Percentiles rank a stretch among this genome's conserved stretches.
Conservation (phyloP, 1,140 invertebrate species). For the Dysdera silvatica region DNA sequence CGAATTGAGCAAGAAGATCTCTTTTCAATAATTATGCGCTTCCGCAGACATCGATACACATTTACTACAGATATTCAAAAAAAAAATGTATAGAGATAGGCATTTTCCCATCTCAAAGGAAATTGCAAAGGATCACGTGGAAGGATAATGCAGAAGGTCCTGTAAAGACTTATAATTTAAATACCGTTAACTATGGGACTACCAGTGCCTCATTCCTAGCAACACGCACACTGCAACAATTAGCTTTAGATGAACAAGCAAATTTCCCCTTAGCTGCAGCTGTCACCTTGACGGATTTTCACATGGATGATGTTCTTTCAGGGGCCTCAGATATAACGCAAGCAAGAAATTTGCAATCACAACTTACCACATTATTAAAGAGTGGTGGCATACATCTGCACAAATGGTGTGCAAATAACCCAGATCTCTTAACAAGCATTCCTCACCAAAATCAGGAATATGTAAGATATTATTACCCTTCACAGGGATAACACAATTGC, state of each 20-base stretch:
- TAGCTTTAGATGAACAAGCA: conserved; percentile 33
- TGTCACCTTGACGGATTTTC: conserved; percentile 29
- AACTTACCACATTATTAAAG: too few species aligned
- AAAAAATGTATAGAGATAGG: neutral
- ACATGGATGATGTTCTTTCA: conserved; percentile 37
- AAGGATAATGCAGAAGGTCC: neutral
- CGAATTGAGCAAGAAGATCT: neutral
- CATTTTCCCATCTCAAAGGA: neutral
- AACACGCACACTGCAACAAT: conserved; percentile 34
- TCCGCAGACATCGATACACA: neutral
- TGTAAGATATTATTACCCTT: too few species aligned
- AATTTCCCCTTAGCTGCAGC: conserved; percentile 30
- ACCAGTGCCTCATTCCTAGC: conserved; percentile 38
- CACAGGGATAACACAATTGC: too few species aligned
- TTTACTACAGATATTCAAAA: conserved; percentile 5
- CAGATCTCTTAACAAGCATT: too few species aligned
- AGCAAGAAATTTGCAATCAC: too few species aligned
- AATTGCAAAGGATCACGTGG: conserved; percentile 12
- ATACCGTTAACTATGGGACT: conserved; percentile 37
- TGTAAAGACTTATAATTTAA: neutral
- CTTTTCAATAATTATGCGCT: neutral
- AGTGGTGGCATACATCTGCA: too few species aligned
- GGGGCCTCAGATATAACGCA: neutral
- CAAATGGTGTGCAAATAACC: too few species aligned
- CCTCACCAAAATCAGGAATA: too few species aligned